Evolutionary conservation across 2,797 vertebrate genomes (phyloP).

Genomic region (Hephaestus fuliginosus): DNA sequence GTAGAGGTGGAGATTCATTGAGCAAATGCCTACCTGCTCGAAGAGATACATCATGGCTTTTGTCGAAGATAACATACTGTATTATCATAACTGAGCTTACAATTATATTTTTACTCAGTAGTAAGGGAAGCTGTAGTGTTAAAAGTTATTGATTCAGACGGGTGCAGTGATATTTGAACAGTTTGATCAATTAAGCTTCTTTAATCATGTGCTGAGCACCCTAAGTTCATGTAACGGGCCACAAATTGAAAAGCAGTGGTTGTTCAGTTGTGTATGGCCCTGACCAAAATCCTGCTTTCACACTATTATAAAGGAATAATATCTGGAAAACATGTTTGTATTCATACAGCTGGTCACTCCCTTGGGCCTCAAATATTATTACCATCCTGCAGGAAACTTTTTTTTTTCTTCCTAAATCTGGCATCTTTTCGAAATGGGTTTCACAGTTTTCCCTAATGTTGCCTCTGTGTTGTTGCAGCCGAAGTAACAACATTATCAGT

Average conservation of each 20-base stretch:
- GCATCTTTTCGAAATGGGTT: not conserved
- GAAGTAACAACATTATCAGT: slow-evolving; percentile 6
- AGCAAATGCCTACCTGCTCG: not conserved
- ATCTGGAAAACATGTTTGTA: too few relatives aligned
- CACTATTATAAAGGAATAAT: not conserved
- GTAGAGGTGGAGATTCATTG: too few relatives aligned
- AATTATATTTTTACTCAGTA: not conserved
- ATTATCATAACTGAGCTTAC: not conserved
- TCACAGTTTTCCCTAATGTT: slow-evolving; percentile 1
- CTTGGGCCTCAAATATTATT: not conserved
- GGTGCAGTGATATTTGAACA: too few relatives aligned
- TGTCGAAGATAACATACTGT: too few relatives aligned
- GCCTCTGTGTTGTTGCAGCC: slow-evolving; percentile 6
- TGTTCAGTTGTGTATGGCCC: slow-evolving; percentile 5
- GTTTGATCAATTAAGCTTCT: too few relatives aligned
- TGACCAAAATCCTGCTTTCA: not conserved
- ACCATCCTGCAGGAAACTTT: not conserved
- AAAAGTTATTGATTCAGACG: not conserved
- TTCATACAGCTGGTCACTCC: not conserved
- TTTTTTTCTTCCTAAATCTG: not conserved
- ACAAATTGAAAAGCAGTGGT: not conserved
- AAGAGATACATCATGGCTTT: too few relatives aligned
- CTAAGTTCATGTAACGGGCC: too few relatives aligned
- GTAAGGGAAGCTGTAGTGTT: not conserved
- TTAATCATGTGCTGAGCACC: too few relatives aligned